A percentile compares a stretch with the other conserved stretches of the same genome.
Conservation (phyloP, 2,888 invertebrate genomes). For the Hololepta plana region DNA sequence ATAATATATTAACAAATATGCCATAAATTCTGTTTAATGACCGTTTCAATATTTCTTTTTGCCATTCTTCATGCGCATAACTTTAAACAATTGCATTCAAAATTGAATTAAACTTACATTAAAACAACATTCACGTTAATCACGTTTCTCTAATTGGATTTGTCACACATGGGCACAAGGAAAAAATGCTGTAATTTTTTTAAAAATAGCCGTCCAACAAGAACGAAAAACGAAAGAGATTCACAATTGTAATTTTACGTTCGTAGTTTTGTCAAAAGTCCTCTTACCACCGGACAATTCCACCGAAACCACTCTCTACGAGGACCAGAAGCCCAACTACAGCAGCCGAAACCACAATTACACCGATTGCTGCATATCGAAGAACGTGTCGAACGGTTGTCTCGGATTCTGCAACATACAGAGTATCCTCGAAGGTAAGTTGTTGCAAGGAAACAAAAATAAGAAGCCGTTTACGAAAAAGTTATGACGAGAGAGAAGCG, state of each 20-base stretch:
- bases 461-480: no score
- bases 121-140: no score
- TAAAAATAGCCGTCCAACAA: conserved; percentile 5
- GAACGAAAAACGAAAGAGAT: no score
- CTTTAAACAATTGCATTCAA: no score
- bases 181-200: conserved; percentile 4
- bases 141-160: no score
- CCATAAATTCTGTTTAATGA: no score
- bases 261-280: conserved; percentile 42
- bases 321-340: conserved; percentile 22
- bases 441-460: conserved; percentile 7
- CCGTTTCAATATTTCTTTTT: no score
- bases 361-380: conserved; percentile 55
- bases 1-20: no score
- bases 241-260: no score
- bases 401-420: conserved; percentile 72
- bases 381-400: conserved; percentile 53
- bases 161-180: conserved; percentile 1
- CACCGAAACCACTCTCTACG: conserved; percentile 26
- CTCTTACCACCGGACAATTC: conserved; percentile 39
- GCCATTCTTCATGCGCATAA: no score
- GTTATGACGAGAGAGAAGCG: no score
- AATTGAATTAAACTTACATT: no score
- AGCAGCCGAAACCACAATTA: conserved; percentile 47
- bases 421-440: conserved; percentile 25